A percentile compares a stretch with the other conserved stretches of the same genome.
phyloP scores from a whole-genome alignment of 2,888 invertebrate species.

The Phortica magna region DNA sequence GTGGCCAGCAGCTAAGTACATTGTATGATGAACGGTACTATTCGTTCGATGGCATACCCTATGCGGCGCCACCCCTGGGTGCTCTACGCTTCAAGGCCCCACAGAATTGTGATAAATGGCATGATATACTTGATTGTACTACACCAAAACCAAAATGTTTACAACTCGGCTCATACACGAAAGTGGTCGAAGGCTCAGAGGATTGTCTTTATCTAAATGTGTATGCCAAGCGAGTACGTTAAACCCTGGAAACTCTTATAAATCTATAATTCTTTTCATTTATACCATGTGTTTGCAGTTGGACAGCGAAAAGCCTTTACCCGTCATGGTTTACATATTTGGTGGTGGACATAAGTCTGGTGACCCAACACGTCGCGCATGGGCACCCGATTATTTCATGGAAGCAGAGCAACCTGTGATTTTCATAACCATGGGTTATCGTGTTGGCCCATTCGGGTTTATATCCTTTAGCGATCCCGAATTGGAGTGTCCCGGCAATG shows the following conservation, averaged over 20 bases:
- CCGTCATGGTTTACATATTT: slow-evolving; percentile 66
- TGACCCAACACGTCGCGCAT: slow-evolving; percentile 61
- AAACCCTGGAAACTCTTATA: neutral
- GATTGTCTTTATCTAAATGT: slow-evolving; percentile 70
- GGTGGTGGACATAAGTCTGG: slow-evolving; percentile 58
- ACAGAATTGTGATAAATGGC: slow-evolving; percentile 75
- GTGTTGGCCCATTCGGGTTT: slow-evolving; percentile 78
- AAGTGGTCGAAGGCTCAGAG: slow-evolving; percentile 63
- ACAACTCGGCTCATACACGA: slow-evolving; percentile 57
- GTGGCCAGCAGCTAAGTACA: slow-evolving; percentile 57
- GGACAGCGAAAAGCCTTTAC: slow-evolving; percentile 47
- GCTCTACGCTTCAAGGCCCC: slow-evolving; percentile 71
- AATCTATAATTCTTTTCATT: neutral
- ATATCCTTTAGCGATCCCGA: slow-evolving; percentile 76
- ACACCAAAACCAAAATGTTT: slow-evolving; percentile 54
- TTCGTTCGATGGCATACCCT: slow-evolving; percentile 71
- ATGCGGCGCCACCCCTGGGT: slow-evolving; percentile 64
- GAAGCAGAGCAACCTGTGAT: slow-evolving; percentile 69
- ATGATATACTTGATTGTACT: slow-evolving; percentile 61
- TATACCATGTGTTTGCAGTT: slow-evolving; percentile 39
- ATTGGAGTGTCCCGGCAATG: slow-evolving; percentile 79
- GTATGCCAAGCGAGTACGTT: slow-evolving; percentile 57
- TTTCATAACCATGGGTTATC: slow-evolving; percentile 77
- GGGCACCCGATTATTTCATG: slow-evolving; percentile 77
- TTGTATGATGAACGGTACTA: slow-evolving; percentile 64